Evolutionary conservation across 2,797 vertebrate species (phyloP).

Genomic region (Podargus strigoides): DNA sequence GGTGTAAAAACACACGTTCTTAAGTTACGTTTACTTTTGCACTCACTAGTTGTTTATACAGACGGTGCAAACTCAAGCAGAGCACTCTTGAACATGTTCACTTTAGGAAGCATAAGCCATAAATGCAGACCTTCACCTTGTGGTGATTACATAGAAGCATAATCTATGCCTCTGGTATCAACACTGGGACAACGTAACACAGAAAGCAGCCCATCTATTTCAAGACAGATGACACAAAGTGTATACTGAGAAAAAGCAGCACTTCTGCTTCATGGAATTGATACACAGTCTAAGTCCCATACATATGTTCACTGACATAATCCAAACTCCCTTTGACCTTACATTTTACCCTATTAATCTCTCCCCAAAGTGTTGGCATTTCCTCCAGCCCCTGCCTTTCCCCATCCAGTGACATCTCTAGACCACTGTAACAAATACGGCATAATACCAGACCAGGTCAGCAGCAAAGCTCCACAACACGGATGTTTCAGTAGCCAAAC

Average conservation of each 20-base stretch:
- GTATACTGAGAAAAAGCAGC: not conserved
- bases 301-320: not conserved
- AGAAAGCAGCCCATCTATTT: not conserved
- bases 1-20: not conserved
- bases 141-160: not conserved
- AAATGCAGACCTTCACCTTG: not conserved
- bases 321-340: not conserved
- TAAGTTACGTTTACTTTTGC: not conserved
- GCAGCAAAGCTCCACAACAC: not conserved
- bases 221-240: not conserved
- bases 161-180: not conserved
- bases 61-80: not conserved
- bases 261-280: not conserved
- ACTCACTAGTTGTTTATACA: not conserved
- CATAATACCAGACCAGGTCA: not conserved
- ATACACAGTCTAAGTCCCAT: rapidly evolving
- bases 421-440: not conserved
- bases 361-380: not conserved
- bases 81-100: not conserved
- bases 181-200: rapidly evolving
- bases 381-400: not conserved
- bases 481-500: not conserved
- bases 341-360: not conserved
- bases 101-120: not conserved
- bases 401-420: not conserved